Base-by-base conservation (phyloP, 2,888 invertebrate genomes). In the Empis livida region DNA sequence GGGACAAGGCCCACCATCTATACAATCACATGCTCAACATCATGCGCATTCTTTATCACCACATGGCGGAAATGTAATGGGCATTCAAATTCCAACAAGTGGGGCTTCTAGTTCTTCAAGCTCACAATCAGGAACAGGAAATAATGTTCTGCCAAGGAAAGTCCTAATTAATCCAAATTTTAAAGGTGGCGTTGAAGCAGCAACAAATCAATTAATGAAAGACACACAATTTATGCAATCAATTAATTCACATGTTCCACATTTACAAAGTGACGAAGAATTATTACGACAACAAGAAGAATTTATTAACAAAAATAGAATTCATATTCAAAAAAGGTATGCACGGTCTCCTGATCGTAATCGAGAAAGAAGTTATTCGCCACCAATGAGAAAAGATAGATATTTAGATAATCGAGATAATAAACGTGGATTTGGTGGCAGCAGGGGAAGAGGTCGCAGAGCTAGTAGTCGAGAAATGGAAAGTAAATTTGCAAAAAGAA, bases 151-250 rank as follows among this genome's bases (percentile, higher is more conserved):
- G 9, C 61, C 63, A 1, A 52, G 60, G 35, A 65, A 65, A 56
- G 62, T 70, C 44, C 56, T 70, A 16, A 70, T 70, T 31, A 70
- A 70, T 58, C 69, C 69, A 1, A 70, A 70, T 51, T 70, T 70
- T 43, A 70, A 70, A 49, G 70, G 70, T 4, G 69, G 69, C 15
- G 70, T 70, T 31, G 67, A 70, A 52, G 70, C 70, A 10, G 70
- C 69, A 38, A 70, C 66, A 43, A 68, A 59, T 53, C 68, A 70
- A 55, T 62, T 70, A 44, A 65, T 70, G 51, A 65, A 68, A 54
- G 69, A 70, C 54, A 70, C 68, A 1, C 68, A 70, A 48, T 69
- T 65, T 48, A 63, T 67, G 61, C 62, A 64, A 20, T 59, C 64
- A 17, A 67, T 68, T 42, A 63, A 61, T 48, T 54, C 54, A 43